These are phyloP conservation scores for Euthynnus affinis DNA, from an alignment of 2,797 vertebrate genomes.

Conservation along the genomic window DNA sequence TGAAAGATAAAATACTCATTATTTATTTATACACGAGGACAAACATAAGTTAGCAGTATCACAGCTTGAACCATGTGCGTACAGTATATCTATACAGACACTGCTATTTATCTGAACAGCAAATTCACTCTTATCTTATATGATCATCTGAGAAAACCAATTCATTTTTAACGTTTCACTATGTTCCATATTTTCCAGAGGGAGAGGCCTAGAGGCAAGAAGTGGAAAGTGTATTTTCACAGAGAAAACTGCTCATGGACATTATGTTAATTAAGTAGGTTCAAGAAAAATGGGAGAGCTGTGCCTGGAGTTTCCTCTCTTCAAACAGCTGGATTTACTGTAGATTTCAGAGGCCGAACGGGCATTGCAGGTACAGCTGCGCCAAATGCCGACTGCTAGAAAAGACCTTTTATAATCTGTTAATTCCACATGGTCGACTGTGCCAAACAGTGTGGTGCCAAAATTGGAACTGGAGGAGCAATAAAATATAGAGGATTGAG, in stretches of 20 bases:
- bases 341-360: constrained; percentile 32
- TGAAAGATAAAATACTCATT: constrained; percentile 12
- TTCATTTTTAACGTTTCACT: constrained; percentile 1
- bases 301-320: background rate
- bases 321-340: constrained; percentile 36
- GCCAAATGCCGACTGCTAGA: constrained; percentile 37
- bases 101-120: background rate
- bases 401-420: constrained; percentile 49
- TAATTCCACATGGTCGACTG: constrained; percentile 49
- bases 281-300: constrained; percentile 13
- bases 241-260: background rate
- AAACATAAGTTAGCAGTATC: constrained; percentile 1
- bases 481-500: constrained; percentile 32
- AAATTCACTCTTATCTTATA: background rate
- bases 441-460: constrained; percentile 45
- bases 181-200: background rate
- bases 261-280: constrained; percentile 8
- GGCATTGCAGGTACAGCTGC: background rate
- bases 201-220: background rate
- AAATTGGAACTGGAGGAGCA: constrained; percentile 28
- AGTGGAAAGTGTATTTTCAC: background rate
- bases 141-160: background rate
- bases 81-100: background rate
- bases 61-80: background rate
- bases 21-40: constrained; percentile 18